phyloP scores from a whole-genome alignment of 2,113 vertebrate species.

The Galemys pyrenaicus region DNA sequence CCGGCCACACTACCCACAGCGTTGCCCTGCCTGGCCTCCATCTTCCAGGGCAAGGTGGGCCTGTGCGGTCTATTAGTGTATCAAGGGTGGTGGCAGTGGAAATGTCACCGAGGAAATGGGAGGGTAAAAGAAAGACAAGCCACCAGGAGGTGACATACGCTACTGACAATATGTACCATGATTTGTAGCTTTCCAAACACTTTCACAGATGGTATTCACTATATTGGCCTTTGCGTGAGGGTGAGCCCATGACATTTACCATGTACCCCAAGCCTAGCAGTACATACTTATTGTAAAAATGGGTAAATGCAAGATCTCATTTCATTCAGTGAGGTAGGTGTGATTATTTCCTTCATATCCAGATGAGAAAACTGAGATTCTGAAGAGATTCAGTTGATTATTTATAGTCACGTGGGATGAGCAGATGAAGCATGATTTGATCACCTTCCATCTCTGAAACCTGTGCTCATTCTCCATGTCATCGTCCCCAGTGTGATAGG shows the following conservation, averaged over 20 bases:
- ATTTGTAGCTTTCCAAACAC: constrained; percentile 16
- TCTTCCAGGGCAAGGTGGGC: background rate
- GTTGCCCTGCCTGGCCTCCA: background rate
- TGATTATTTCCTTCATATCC: background rate
- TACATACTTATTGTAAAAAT: background rate
- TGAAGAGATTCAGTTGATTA: background rate
- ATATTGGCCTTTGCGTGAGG: background rate
- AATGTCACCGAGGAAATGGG: background rate
- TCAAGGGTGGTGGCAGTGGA: background rate
- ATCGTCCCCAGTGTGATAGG: background rate
- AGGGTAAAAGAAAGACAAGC: background rate
- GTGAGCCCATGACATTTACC: background rate
- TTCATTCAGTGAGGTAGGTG: background rate
- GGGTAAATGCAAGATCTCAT: background rate
- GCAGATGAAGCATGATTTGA: background rate
- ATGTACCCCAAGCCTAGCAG: background rate
- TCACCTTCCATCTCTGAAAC: background rate
- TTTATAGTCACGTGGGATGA: background rate
- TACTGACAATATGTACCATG: background rate
- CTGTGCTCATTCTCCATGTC: background rate
- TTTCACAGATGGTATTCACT: background rate
- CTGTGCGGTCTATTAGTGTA: background rate
- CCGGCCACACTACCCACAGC: background rate
- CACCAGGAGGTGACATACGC: background rate
- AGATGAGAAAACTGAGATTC: background rate